Percentiles rank a stretch among this genome's conserved stretches.
phyloP scores from a whole-genome alignment of 2,888 invertebrate genomes.

The Heliconius aoede region DNA sequence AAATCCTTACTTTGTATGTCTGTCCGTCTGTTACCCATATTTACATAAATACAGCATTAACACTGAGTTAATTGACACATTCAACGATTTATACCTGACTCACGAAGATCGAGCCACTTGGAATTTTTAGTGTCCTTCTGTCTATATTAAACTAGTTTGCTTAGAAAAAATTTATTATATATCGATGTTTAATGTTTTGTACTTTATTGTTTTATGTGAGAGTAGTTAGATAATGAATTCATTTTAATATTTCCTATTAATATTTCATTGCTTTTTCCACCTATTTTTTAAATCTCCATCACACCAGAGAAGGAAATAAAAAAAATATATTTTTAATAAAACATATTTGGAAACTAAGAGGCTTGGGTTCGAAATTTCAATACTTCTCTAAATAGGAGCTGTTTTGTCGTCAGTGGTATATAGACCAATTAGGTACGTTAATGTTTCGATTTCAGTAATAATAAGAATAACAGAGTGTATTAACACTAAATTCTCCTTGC shows the following conservation, averaged over 20 bases:
- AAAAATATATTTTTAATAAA: no score
- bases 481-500: not conserved
- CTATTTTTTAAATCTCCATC: no score
- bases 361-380: no score
- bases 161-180: conserved; percentile 53
- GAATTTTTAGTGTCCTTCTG: conserved; percentile 60
- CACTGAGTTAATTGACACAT: conserved; percentile 81
- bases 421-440: not conserved
- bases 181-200: conserved; percentile 42
- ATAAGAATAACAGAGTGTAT: not conserved
- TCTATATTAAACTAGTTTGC: conserved; percentile 60
- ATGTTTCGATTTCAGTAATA: not conserved
- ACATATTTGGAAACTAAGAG: no score
- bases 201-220: conserved; percentile 1
- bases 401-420: not conserved
- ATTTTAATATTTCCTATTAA: not conserved
- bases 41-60: conserved; percentile 82
- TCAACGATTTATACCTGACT: conserved; percentile 77
- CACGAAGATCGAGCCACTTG: conserved; percentile 65
- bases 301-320: no score
- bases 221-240: not conserved
- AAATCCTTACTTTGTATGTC: conserved; percentile 58
- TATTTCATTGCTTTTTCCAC: no score
- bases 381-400: not conserved
- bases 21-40: conserved; percentile 68